Base-by-base conservation (phyloP, 1,140 invertebrate species). In the Eulimnadia texana region DNA sequence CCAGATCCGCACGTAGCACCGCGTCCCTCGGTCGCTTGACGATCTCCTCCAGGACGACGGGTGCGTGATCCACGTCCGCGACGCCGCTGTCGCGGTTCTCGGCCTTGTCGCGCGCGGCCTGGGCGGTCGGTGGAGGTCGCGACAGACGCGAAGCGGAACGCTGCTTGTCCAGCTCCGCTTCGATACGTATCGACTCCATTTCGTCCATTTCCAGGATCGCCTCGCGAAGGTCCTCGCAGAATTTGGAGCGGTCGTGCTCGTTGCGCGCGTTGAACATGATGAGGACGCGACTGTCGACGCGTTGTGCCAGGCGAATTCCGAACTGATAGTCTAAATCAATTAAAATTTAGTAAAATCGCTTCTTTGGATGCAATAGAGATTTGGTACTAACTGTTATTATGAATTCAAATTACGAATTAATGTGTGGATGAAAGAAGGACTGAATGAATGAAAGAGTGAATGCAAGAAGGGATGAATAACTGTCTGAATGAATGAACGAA, bases 161-260 rank as follows among this genome's bases (percentile, higher is more conserved):
- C 68, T 88, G 86, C 66, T 87, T 78, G 70, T 88, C 82, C 58
- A 90, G 73, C 74, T 90, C 85, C 51, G 83, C 81, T 72, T 93
- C 86, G 63, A 93, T 90, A 65, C 90, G 76, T 67, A 93, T 76
- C 64, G 84, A 83, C 69, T 93, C 90, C 91, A 94, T 94, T 72
- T 94, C 92, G 72, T 93, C 93, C 84, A 94, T 94, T 75, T 94
- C 92, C 64, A 85, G 86, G 58, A 94, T 86, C n/a, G 88, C 89
- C 75, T 94, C 92, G 53, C 88, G 81, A 57, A 95, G 77, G 74
- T 94, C 91, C 72, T 94, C 91, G 2, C 88, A 89, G 73, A 95
- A 95, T 75, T 93, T 93, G 74, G 86, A 88, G 60, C 90, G 80
- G 74, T 94, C 92, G 71, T 93, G 90, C 70, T 94, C 91, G 71